These are phyloP conservation scores for Myotis yumanensis DNA, from an alignment of 2,113 vertebrate genomes.

Conservation along the genomic window DNA sequence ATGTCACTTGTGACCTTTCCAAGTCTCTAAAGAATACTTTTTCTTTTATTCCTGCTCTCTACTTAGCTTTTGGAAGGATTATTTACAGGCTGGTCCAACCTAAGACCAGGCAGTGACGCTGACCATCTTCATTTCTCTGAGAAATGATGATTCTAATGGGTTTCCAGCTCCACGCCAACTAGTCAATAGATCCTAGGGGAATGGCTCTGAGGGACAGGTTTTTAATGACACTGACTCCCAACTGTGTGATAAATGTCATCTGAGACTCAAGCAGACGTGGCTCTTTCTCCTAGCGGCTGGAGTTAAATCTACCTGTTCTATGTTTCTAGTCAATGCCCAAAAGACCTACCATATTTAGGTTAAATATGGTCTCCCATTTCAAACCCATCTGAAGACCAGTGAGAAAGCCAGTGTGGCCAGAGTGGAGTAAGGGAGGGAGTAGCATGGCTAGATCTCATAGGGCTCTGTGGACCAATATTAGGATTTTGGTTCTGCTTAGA, in stretches of 20 bases:
- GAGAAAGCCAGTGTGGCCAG: not conserved
- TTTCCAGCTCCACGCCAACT: conserved; percentile 42
- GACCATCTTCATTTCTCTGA: conserved; percentile 55
- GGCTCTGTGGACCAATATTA: not conserved
- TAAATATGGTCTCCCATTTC: not conserved
- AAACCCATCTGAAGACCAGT: not conserved
- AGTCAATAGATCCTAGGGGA: conserved; percentile 57
- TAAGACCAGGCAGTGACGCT: conserved; percentile 62
- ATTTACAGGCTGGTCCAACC: conserved; percentile 71
- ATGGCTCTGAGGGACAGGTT: conserved; percentile 53
- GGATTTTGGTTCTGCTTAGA: not conserved
- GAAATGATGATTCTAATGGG: conserved; percentile 65
- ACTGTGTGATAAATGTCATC: conserved; percentile 43
- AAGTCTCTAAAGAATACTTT: conserved; percentile 55
- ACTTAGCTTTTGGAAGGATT: conserved; percentile 73
- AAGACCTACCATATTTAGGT: not conserved
- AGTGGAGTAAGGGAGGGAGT: not conserved
- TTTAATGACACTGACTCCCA: conserved; percentile 60
- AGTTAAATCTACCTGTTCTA: not conserved
- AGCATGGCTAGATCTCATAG: not conserved
- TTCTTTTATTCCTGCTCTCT: conserved; percentile 58
- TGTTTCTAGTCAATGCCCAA: conserved; percentile 2
- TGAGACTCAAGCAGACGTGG: conserved; percentile 25
- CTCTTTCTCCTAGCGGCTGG: not conserved
- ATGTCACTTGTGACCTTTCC: conserved; percentile 73